These are phyloP conservation scores for Heliconius nattereri DNA, from an alignment of 1,140 invertebrate genomes.

Conservation along the genomic window DNA sequence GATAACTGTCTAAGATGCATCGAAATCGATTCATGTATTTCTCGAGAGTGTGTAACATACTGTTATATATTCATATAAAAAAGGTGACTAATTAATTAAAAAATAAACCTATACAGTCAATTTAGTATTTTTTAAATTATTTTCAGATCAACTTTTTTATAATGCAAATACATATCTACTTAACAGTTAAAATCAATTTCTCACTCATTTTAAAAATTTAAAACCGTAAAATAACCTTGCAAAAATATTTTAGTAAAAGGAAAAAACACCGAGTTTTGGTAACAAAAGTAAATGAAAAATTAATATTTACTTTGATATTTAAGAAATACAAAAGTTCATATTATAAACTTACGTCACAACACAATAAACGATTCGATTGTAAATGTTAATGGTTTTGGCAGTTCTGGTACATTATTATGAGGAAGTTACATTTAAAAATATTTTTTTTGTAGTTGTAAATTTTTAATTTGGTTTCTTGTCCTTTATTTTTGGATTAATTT, in stretches of 20 bases:
- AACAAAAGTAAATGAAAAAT: constrained; percentile 2
- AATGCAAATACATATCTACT: too few species aligned
- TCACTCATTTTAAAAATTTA: background rate
- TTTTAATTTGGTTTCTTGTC: background rate
- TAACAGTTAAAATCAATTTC: background rate
- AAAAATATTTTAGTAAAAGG: background rate
- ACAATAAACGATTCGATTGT: background rate
- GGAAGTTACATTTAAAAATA: constrained; percentile 6
- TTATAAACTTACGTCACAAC: background rate
- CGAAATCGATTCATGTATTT: too few species aligned
- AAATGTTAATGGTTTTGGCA: constrained; percentile 3
- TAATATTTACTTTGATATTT: background rate
- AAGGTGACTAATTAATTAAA: too few species aligned
- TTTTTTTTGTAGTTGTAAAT: background rate
- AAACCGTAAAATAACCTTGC: background rate
- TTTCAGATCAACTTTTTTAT: background rate
- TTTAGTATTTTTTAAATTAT: background rate
- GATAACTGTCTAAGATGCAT: too few species aligned
- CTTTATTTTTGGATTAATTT: background rate
- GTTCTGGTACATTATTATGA: background rate
- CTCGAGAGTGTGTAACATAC: too few species aligned
- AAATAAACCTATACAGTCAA: too few species aligned
- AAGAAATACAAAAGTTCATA: constrained; percentile 2
- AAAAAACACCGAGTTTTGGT: background rate
- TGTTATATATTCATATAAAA: too few species aligned